Evolutionary conservation across 23 tunicate species (phyloP).

Genomic region (Clavelina lepadiformis): DNA sequence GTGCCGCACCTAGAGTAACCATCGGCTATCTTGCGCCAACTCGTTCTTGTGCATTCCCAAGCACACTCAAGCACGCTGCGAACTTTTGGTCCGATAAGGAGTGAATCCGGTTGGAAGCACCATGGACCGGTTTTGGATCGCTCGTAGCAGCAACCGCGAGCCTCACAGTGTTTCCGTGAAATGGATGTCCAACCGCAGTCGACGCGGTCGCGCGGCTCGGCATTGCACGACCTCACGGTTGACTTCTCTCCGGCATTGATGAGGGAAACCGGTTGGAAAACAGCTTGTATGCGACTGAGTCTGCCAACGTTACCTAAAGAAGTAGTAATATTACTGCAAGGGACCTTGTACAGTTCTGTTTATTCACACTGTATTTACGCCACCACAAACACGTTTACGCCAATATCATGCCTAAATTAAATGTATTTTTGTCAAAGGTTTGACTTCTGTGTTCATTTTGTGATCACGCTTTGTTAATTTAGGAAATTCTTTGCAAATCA

Average conservation of each 20-base stretch:
- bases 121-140: slow-evolving; percentile 13
- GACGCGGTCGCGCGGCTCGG: slow-evolving; percentile 25
- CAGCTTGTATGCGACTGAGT: neutral
- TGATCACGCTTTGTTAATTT: no score
- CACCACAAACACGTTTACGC: no score
- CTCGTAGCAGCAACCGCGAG: slow-evolving; percentile 52
- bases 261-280: slow-evolving; percentile 14
- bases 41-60: slow-evolving; percentile 35
- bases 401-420: no score
- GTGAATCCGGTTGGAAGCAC: slow-evolving; percentile 50
- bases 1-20: slow-evolving; percentile 40
- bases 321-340: neutral
- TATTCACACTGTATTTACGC: no score
- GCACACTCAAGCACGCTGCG: slow-evolving; percentile 38
- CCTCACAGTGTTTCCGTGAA: slow-evolving; percentile 31
- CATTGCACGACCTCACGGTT: slow-evolving; percentile 33
- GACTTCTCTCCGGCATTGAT: slow-evolving; percentile 15
- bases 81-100: slow-evolving; percentile 22
- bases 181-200: slow-evolving; percentile 70
- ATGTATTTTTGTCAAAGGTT: no score
- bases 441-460: no score
- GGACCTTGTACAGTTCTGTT: no score
- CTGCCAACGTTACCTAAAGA: neutral
- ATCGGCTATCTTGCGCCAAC: slow-evolving; percentile 30
- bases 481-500: no score